Base-by-base conservation (phyloP, 1,140 invertebrate genomes). In the Bombus haemorrhoidalis region DNA sequence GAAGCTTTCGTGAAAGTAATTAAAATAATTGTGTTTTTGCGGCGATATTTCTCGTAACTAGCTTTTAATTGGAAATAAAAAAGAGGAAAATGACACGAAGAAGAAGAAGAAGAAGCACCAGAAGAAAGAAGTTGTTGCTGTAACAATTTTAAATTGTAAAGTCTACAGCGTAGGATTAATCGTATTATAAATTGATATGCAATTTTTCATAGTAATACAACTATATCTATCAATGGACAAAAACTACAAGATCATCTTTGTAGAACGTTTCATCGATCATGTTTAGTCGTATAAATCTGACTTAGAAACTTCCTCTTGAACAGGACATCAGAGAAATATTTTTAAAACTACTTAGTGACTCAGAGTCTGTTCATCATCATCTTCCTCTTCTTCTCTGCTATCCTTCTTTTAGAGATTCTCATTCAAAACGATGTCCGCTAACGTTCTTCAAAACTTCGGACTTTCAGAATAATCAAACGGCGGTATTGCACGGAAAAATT, bases 1-100 rank as follows among this genome's bases (percentile, higher is more conserved):
- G 6, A 53, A 53, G 47, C 47, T 57, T 69, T 25, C 28, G 39
- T 1, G 37, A 18, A 34, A 59, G 57, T 32, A 83, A 77, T 75
- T 64, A 64, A 83, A 83, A 83, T 74, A 77, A 83, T 83, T 69
- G 64, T 77, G 57, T 76, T n/a, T 43, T 28, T 39, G 34, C 59
- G 34, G 57, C 64, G 25, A 41, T 69, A 53, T n/a, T 53, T 47
- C 47, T 77, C 41, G 59, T 59, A 66, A 77, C 77, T 77, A 43
- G 72, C 15, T 37, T 43, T 62, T 34, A n/a, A 28, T 12, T 4
- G 8, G 6, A 47, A 9, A 83, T 1, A 22, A 9, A n/a, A 32
- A 57, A 22, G 47, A 39, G 12, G 34, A 37, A 15, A 32, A 66
- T 6, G 47, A 8, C 1, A 53, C 47, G 18, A 32, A 66, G n/a